Evolutionary conservation across 2,797 vertebrate species (phyloP).

Genomic region (Streptopelia turtur): DNA sequence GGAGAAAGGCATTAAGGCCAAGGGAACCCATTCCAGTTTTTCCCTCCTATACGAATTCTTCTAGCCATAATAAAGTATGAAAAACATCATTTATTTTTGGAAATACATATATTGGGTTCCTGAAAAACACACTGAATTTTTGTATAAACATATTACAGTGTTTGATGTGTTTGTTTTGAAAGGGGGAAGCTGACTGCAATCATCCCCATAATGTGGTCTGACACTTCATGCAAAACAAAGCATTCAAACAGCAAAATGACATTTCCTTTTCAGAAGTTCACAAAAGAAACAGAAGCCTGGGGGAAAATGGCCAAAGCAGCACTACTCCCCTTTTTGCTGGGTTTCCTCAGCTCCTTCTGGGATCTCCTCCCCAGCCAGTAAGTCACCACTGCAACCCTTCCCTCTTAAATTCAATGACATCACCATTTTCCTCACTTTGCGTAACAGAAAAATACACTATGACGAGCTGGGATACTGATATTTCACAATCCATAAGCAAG

Average conservation of each 20-base stretch:
- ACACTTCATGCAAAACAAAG: background rate
- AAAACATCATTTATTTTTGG: background rate
- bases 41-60: background rate
- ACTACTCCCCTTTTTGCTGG: background rate
- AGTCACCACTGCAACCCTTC: background rate
- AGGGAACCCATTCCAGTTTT: background rate
- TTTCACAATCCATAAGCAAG: background rate
- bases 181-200: background rate
- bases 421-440: background rate
- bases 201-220: background rate
- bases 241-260: conserved; percentile 10
- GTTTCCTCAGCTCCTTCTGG: background rate
- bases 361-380: background rate
- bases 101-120: background rate
- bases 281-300: background rate
- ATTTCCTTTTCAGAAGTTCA: conserved; percentile 22
- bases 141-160: background rate
- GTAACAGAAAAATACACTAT: background rate
- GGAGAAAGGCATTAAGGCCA: background rate
- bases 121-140: background rate
- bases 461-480: background rate
- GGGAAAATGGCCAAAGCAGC: background rate
- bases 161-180: background rate
- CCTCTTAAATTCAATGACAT: background rate
- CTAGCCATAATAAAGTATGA: background rate